Evolutionary conservation across 2,113 vertebrate genomes (phyloP).

Genomic region (Corydoras sp.): DNA sequence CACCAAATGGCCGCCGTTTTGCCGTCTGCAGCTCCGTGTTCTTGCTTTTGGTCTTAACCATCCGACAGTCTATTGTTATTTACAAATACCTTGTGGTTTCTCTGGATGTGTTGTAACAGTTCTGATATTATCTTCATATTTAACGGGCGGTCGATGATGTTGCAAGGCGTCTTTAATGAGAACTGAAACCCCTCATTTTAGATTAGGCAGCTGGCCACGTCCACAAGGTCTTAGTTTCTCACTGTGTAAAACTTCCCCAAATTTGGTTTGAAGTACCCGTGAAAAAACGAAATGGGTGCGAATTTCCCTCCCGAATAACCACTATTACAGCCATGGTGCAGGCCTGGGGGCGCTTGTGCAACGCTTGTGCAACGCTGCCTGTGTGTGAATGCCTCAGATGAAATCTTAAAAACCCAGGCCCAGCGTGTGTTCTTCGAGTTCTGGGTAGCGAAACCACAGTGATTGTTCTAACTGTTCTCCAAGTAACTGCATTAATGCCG

Average conservation of each 20-base stretch:
- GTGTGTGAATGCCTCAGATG: not conserved
- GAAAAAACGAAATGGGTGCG: not conserved
- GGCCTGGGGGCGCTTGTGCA: not conserved
- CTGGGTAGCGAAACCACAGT: conserved; percentile 73
- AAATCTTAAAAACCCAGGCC: not conserved
- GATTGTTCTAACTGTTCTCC: conserved; percentile 77
- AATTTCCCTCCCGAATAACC: not conserved
- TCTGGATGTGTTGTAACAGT: conserved; percentile 63
- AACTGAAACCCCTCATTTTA: conserved; percentile 66
- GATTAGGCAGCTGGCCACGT: conserved; percentile 63
- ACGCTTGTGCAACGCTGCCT: not conserved
- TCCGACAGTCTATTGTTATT: not conserved
- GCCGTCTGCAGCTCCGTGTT: not conserved
- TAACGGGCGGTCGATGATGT: conserved; percentile 39
- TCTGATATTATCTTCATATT: conserved; percentile 51
- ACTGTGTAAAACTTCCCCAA: conserved; percentile 70
- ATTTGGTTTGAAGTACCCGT: conserved; percentile 32
- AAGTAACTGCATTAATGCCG: conserved; percentile 89
- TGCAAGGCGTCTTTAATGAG: conserved; percentile 49
- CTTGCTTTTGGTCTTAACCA: not conserved
- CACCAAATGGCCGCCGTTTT: not conserved
- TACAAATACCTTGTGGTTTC: conserved; percentile 45
- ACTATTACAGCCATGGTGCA: not conserved
- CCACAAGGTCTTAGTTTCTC: conserved; percentile 57
- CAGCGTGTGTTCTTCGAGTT: conserved; percentile 60